phyloP scores from a whole-genome alignment of 1,140 invertebrate species.

The Aphaenogaster ashmeadi region DNA sequence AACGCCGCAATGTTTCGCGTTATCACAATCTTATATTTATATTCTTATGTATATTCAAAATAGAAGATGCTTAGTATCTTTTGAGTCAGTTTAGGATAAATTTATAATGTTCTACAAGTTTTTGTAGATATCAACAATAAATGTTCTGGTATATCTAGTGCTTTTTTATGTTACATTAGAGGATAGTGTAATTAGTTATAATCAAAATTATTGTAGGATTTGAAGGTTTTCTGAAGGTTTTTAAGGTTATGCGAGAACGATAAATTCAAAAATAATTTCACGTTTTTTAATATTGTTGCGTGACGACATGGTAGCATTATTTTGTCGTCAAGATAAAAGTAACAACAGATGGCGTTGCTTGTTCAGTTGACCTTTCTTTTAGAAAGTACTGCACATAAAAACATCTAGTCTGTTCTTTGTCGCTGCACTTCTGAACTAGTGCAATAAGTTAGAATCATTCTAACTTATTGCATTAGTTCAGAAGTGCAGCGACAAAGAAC shows the following conservation, averaged over 20 bases:
- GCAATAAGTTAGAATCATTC: too few species aligned
- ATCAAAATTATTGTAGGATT: not conserved
- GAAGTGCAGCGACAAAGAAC: too few species aligned
- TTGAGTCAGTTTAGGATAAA: not conserved
- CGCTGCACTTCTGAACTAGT: too few species aligned
- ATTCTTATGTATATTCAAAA: not conserved
- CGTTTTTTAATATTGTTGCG: not conserved
- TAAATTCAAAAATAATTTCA: slow-evolving; percentile 6
- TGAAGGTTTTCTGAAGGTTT: slow-evolving; percentile 2
- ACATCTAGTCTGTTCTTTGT: not conserved
- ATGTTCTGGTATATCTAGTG: not conserved
- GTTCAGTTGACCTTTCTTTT: not conserved
- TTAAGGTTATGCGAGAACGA: slow-evolving; percentile 12
- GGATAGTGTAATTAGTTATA: slow-evolving; percentile 6
- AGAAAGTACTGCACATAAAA: not conserved
- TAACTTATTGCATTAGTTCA: too few species aligned
- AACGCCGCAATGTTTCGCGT: not conserved
- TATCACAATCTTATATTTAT: not conserved
- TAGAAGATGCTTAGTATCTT: not conserved
- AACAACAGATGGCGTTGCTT: slow-evolving; percentile 14
- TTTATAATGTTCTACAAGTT: slow-evolving; percentile 8
- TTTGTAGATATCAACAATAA: slow-evolving; percentile 22
- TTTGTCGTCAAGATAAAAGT: slow-evolving; percentile 8
- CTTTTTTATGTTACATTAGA: not conserved
- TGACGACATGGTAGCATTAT: not conserved